These are phyloP conservation scores for Oncorhynchus kisutch DNA, from an alignment of 2,113 vertebrate genomes.

Conservation along the genomic window DNA sequence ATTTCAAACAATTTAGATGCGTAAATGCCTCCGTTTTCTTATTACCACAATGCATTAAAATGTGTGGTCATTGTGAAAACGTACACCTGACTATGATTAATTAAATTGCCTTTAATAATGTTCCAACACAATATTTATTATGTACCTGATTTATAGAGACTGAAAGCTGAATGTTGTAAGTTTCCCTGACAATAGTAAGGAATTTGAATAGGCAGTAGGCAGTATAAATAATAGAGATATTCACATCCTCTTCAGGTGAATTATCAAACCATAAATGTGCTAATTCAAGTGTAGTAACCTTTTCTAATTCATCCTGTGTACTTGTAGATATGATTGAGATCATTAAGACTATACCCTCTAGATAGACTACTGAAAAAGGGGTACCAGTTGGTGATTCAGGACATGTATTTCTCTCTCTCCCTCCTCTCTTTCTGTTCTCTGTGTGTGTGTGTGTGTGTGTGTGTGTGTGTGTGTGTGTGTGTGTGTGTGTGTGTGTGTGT, in stretches of 20 bases:
- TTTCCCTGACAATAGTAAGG: background rate
- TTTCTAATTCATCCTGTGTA: too few species aligned
- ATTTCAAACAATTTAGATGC: too few species aligned
- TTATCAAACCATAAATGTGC: constrained; percentile 3
- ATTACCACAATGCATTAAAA: too few species aligned
- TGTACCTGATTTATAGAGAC: too few species aligned
- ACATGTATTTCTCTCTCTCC: background rate
- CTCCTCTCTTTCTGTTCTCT: background rate
- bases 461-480: background rate
- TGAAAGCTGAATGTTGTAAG: too few species aligned
- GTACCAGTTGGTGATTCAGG: background rate
- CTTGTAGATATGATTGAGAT: background rate
- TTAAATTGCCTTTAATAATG: too few species aligned
- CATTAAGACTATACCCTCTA: too few species aligned
- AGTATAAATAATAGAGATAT: constrained; percentile 26
- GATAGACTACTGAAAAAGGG: background rate
- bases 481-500: background rate
- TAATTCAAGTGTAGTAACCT: background rate
- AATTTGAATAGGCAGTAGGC: background rate
- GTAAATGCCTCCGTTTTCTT: too few species aligned
- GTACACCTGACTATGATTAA: too few species aligned
- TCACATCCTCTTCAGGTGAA: constrained; percentile 72
- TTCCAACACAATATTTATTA: too few species aligned
- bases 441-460: background rate
- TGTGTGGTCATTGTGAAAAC: too few species aligned